These are phyloP conservation scores for Dryas iulia DNA, from an alignment of 1,140 invertebrate species.

Conservation along the genomic window DNA sequence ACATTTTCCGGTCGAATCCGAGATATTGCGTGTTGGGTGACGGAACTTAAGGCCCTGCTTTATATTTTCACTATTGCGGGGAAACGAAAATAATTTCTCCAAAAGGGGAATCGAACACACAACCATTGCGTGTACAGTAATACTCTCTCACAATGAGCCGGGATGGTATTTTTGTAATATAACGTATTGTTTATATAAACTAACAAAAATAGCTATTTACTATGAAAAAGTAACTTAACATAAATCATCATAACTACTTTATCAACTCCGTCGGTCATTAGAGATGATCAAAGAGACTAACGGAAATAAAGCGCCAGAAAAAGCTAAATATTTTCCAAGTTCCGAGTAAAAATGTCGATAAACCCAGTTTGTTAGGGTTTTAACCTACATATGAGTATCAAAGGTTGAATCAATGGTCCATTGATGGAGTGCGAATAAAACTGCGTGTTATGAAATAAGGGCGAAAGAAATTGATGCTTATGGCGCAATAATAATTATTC, in stretches of 20 bases:
- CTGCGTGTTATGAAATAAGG: neutral
- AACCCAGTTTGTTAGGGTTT: constrained; percentile 8
- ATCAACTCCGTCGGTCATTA: constrained; percentile 15
- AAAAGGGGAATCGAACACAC: too few species aligned
- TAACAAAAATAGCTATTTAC: neutral
- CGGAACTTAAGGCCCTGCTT: too few species aligned
- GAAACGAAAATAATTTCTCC: too few species aligned
- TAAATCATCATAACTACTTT: constrained; percentile 17
- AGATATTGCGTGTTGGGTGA: too few species aligned
- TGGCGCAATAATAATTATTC: too few species aligned
- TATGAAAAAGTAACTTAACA: neutral
- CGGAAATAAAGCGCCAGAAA: constrained; percentile 13
- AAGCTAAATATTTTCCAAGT: constrained; percentile 13
- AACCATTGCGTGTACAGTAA: too few species aligned
- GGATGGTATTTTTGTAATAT: neutral
- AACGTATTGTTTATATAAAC: neutral
- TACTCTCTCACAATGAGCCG: too few species aligned
- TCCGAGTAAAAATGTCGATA: constrained; percentile 11
- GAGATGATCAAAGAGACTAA: constrained; percentile 14
- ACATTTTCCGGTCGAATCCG: too few species aligned
- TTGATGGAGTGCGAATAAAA: neutral
- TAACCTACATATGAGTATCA: constrained; percentile 6
- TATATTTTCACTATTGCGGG: too few species aligned
- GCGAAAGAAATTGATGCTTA: too few species aligned
- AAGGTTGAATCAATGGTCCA: neutral